These are phyloP conservation scores for Neodiprion pinetum DNA, from an alignment of 1,140 invertebrate species.

Conservation along the genomic window DNA sequence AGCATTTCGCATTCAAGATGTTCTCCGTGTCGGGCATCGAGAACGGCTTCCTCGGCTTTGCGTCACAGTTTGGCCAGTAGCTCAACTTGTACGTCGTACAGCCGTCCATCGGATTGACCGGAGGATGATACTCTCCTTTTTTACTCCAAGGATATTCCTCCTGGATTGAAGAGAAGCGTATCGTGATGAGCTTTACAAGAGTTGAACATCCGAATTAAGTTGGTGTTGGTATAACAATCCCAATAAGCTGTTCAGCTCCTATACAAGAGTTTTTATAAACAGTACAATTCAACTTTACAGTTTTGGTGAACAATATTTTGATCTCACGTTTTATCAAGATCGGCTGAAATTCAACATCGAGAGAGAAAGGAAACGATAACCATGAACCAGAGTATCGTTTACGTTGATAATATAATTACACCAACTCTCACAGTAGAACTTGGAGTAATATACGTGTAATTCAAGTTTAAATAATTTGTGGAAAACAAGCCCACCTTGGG, in stretches of 20 bases:
- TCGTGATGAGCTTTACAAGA: neutral
- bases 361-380: too few relatives aligned
- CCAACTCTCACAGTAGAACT: neutral
- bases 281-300: too few relatives aligned
- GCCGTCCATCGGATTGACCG: slow-evolving; percentile 55
- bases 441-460: neutral
- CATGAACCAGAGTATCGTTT: too few relatives aligned
- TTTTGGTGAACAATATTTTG: too few relatives aligned
- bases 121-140: slow-evolving; percentile 45
- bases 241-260: too few relatives aligned
- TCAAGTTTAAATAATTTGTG: neutral
- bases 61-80: slow-evolving; percentile 55
- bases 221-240: too few relatives aligned
- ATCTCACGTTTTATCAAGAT: too few relatives aligned
- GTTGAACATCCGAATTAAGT: neutral
- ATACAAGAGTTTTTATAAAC: too few relatives aligned
- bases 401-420: too few relatives aligned
- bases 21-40: slow-evolving; percentile 34
- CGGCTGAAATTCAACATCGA: too few relatives aligned
- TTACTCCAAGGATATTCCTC: slow-evolving; percentile 37
- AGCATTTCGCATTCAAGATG: slow-evolving; percentile 43
- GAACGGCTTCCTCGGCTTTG: slow-evolving; percentile 35
- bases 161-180: slow-evolving; percentile 26
- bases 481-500: slow-evolving; percentile 23
- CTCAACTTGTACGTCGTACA: slow-evolving; percentile 66